Base-by-base conservation (phyloP, 1,140 invertebrate genomes). In the Venustaconcha ellipsiformis region DNA sequence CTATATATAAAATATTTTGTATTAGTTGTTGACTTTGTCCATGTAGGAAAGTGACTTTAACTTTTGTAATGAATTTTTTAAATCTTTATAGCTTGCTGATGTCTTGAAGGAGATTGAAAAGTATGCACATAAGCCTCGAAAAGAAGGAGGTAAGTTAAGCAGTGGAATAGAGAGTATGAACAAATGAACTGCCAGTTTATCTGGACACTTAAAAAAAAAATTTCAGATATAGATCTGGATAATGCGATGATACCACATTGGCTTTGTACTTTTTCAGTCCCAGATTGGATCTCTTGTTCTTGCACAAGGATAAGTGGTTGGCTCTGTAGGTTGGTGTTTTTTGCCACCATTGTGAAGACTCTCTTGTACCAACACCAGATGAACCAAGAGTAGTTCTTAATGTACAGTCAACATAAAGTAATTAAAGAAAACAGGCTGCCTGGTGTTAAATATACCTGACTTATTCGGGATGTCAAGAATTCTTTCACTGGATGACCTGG, bases 41-140 rank as follows among this genome's bases (percentile, higher is more conserved):
- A 23, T 55, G 20, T 30, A 70, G 57, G 6, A 1, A 60, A 8
- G 30, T 18, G 14, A 60, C 48, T 14, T 58, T n/a, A 12, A 55
- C 18, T 30, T 23, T 15, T 57, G 8, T 55, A 18, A 70, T 14
- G 15, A 18, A 20, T 58, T 20, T 77, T 74, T 26, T 23, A 66
- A 70, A 72, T 57, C 65, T 75, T 79, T 87, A 71, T 92, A 94
- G 72, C 88, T 98, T 14, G 91, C 92, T 81, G 92, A 93, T 80
- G 93, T 97, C 14, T 93, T 97, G 83, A 88, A 90, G 20, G 92
- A 95, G 86, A 95, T 98, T 71, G 93, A 95, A 81, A 92, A 93
- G 71, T 95, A 86, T 94, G 88, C 92, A 92, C 80, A 92, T 69
- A 92, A 93, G 76, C 90, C 92, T 65, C 92, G 95, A 79, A 80